Conservation (phyloP, 1,140 invertebrate species). For the Hyphantria cunea region DNA sequence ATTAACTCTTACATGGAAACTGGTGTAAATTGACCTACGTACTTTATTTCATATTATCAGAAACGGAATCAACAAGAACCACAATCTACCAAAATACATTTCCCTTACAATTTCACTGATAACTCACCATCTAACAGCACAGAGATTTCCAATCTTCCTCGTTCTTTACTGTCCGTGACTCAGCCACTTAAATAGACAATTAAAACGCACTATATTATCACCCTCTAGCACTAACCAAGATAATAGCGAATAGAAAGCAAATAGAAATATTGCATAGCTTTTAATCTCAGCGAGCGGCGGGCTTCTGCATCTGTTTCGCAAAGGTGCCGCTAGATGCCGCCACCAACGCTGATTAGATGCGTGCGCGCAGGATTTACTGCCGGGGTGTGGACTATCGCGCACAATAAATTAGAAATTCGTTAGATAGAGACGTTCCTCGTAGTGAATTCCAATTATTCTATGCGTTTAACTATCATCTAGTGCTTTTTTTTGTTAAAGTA, state of each 20-base stretch:
- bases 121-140: slow-evolving; percentile 1
- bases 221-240: slow-evolving; percentile 56
- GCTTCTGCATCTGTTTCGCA: slow-evolving; percentile 61
- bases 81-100: too few species aligned
- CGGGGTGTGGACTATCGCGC: slow-evolving; percentile 54
- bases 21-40: too few species aligned
- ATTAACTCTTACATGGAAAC: too few species aligned
- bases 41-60: too few species aligned
- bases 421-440: slow-evolving; percentile 69
- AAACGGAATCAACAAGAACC: too few species aligned
- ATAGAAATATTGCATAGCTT: slow-evolving; percentile 55
- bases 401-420: slow-evolving; percentile 79
- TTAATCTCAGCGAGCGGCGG: slow-evolving; percentile 43
- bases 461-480: slow-evolving; percentile 18
- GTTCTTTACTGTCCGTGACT: slow-evolving; percentile 21
- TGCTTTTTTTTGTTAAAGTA: slow-evolving; percentile 13
- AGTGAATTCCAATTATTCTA: slow-evolving; percentile 60
- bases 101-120: not conserved
- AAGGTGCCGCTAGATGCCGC: slow-evolving; percentile 74
- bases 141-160: slow-evolving; percentile 17
- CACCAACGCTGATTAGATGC: slow-evolving; percentile 66
- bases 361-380: slow-evolving; percentile 65
- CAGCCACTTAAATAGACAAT: slow-evolving; percentile 45
- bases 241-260: slow-evolving; percentile 52
- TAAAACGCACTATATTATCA: slow-evolving; percentile 56